Percentiles rank a stretch among this genome's conserved stretches.
Evolutionary conservation across 2,888 invertebrate species (phyloP).

Genomic region (Stenichneumon culpator): DNA sequence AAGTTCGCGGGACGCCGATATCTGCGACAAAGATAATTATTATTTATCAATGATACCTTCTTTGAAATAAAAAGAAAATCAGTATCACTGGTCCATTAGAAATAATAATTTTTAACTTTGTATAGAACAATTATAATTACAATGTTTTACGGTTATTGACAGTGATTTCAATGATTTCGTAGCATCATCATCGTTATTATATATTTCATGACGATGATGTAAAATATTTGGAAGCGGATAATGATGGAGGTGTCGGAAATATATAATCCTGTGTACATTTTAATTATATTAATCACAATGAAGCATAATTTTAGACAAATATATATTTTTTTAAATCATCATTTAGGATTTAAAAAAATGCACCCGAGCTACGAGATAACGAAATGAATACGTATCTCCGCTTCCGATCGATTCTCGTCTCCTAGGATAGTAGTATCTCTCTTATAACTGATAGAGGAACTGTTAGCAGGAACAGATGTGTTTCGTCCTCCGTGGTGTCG

Average conservation of each 20-base stretch:
- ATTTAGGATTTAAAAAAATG: neutral
- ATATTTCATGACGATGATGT: no score
- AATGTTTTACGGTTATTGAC: no score
- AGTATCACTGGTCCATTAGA: neutral
- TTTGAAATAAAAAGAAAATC: neutral
- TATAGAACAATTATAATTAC: no score
- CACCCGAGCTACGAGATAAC: slow-evolving; percentile 50
- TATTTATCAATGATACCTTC: neutral
- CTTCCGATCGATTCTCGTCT: slow-evolving; percentile 59
- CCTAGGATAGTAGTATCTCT: slow-evolving; percentile 8
- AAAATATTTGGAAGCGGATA: no score
- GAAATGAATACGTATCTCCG: slow-evolving; percentile 49
- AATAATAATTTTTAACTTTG: neutral
- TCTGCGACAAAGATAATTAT: neutral
- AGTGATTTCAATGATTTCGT: no score
- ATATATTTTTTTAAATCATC: neutral
- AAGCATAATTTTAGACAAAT: neutral
- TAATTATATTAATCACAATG: no score
- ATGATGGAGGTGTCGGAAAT: no score
- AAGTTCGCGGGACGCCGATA: neutral
- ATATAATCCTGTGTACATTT: no score
- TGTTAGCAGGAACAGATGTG: slow-evolving; percentile 55
- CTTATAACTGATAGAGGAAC: slow-evolving; percentile 44
- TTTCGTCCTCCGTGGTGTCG: slow-evolving; percentile 26
- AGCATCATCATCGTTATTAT: no score